Conservation (phyloP, 2,113 vertebrate species). For the Sphyrna mokarran region DNA sequence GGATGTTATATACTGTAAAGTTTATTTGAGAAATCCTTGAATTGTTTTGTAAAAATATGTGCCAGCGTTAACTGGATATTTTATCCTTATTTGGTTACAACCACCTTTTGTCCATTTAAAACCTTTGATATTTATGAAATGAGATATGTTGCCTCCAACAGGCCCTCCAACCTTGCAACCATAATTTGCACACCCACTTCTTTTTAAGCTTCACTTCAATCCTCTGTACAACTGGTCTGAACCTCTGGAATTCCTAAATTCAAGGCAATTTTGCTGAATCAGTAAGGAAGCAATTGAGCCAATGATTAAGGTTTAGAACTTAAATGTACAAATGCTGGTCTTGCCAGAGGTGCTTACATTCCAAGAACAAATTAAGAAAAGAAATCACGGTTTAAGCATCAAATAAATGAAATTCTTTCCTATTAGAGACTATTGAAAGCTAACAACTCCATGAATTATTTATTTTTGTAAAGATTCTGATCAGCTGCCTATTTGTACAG, state of each 20-base stretch:
- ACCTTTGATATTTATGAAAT: background rate
- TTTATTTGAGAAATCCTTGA: background rate
- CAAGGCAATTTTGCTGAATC: background rate
- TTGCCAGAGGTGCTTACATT: background rate
- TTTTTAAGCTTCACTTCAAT: background rate
- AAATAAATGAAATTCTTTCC: no score
- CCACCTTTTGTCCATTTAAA: background rate
- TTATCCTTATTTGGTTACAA: background rate
- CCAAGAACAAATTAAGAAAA: background rate
- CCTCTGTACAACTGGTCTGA: background rate
- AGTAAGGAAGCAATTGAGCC: background rate
- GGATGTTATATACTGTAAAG: background rate
- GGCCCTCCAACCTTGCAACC: background rate
- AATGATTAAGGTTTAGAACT: background rate
- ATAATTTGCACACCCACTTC: background rate
- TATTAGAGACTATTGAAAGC: no score
- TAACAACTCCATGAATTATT: no score
- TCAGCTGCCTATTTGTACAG: no score
- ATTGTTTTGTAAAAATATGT: background rate
- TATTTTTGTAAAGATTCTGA: no score
- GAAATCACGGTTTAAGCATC: no score
- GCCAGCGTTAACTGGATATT: background rate
- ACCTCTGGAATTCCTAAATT: background rate
- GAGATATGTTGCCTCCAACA: background rate
- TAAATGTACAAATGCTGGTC: background rate